Evolutionary conservation across 1,140 invertebrate genomes (phyloP).

Genomic region (Penaeus vannamei): DNA sequence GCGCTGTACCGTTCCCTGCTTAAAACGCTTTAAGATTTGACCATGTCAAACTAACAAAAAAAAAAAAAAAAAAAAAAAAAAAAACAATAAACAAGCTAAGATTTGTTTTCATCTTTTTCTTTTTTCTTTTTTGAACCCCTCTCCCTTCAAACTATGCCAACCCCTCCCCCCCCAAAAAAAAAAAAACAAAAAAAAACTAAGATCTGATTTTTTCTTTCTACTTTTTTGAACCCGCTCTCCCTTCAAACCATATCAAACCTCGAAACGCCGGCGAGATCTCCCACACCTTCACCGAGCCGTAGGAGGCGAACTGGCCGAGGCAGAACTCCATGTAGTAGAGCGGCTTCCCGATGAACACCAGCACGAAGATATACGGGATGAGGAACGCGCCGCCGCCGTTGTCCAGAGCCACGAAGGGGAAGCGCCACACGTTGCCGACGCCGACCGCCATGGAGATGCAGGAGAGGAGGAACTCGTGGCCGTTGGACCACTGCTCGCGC

Average conservation of each 20-base stretch:
- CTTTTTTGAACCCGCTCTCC: too few species aligned
- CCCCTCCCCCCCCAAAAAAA: too few species aligned
- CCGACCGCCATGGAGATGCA: constrained; percentile 75
- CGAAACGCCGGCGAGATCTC: constrained; percentile 67
- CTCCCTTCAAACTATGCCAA: too few species aligned
- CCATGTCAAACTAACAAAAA: too few species aligned
- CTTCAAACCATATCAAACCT: constrained; percentile 62
- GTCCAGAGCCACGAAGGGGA: constrained; percentile 73
- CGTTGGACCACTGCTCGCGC: constrained; percentile 69
- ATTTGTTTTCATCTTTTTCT: too few species aligned
- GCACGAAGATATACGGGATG: constrained; percentile 76
- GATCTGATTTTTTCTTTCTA: too few species aligned
- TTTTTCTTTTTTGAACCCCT: too few species aligned
- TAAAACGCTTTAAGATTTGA: too few species aligned
- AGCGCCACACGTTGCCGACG: constrained; percentile 75
- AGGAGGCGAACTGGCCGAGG: constrained; percentile 67
- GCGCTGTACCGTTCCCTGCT: too few species aligned
- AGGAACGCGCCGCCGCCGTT: constrained; percentile 75
- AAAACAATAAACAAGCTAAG: too few species aligned
- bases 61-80: too few species aligned
- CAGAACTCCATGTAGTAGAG: constrained; percentile 69
- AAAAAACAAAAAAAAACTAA: too few species aligned
- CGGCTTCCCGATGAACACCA: constrained; percentile 75
- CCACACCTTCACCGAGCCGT: constrained; percentile 68
- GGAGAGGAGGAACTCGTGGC: constrained; percentile 72